phyloP scores from a whole-genome alignment of 2,113 vertebrate species.

The Gasterosteus nipponicus region DNA sequence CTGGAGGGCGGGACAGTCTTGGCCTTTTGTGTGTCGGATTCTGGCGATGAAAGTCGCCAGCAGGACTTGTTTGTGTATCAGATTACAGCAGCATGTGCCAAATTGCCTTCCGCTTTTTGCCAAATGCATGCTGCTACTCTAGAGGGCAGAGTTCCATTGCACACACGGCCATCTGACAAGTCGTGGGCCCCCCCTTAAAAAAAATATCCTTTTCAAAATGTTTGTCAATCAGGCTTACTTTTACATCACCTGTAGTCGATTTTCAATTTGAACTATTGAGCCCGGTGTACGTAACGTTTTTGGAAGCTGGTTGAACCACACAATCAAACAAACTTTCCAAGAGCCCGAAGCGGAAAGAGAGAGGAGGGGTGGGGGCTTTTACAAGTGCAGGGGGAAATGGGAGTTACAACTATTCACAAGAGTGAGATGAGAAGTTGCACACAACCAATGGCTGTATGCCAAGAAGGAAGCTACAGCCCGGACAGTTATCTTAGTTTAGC shows the following conservation, averaged over 20 bases:
- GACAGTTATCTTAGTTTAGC: constrained; percentile 1
- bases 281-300: not conserved
- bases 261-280: no score
- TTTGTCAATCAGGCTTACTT: not conserved
- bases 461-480: not conserved
- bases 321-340: not conserved
- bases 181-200: not conserved
- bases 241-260: no score
- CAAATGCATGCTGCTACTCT: constrained; percentile 62
- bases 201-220: not conserved
- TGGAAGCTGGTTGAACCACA: not conserved
- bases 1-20: constrained; percentile 40
- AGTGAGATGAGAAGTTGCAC: not conserved
- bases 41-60: constrained; percentile 65
- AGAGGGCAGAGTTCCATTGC: constrained; percentile 57
- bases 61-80: constrained; percentile 75
- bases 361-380: not conserved
- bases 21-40: constrained; percentile 46
- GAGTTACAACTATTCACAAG: not conserved
- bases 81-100: constrained; percentile 62
- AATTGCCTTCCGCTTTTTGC: constrained; percentile 57
- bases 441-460: not conserved
- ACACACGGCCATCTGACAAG: constrained; percentile 48
- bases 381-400: no score
- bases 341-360: no score